Evolutionary conservation across 2,888 invertebrate species (phyloP).

Genomic region (Bombyx huttoni): DNA sequence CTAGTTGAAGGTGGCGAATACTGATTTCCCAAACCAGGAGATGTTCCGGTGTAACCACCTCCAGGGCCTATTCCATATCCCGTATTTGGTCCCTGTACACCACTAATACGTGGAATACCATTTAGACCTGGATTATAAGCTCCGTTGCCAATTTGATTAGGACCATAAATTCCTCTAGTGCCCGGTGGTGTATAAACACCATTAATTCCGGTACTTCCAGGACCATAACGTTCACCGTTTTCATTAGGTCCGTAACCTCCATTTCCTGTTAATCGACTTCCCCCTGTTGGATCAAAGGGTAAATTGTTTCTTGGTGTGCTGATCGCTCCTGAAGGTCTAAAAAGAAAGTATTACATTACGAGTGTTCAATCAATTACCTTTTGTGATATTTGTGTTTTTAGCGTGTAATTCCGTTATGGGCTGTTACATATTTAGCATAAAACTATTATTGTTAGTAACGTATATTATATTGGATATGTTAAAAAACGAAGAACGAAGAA

Average conservation of each 20-base stretch:
- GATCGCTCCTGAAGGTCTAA: slow-evolving; percentile 10
- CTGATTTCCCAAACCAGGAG: background rate
- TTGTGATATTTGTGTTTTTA: background rate
- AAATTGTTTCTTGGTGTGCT: background rate
- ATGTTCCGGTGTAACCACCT: background rate
- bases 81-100: background rate
- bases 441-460: background rate
- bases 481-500: background rate
- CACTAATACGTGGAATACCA: background rate
- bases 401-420: background rate
- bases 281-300: background rate
- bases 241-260: background rate
- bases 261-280: slow-evolving; percentile 4
- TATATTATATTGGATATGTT: background rate
- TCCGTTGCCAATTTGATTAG: slow-evolving; percentile 5
- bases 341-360: slow-evolving; percentile 4
- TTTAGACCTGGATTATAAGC: background rate
- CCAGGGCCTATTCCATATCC: slow-evolving; percentile 3
- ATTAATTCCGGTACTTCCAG: slow-evolving; percentile 7
- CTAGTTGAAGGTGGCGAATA: background rate
- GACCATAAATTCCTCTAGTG: slow-evolving; percentile 5
- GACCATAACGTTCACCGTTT: slow-evolving; percentile 3
- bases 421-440: background rate
- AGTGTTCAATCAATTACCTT: background rate
- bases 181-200: slow-evolving; percentile 6